Evolutionary conservation across 2,888 invertebrate species (phyloP).

Genomic region (Brassicogethes aeneus): DNA sequence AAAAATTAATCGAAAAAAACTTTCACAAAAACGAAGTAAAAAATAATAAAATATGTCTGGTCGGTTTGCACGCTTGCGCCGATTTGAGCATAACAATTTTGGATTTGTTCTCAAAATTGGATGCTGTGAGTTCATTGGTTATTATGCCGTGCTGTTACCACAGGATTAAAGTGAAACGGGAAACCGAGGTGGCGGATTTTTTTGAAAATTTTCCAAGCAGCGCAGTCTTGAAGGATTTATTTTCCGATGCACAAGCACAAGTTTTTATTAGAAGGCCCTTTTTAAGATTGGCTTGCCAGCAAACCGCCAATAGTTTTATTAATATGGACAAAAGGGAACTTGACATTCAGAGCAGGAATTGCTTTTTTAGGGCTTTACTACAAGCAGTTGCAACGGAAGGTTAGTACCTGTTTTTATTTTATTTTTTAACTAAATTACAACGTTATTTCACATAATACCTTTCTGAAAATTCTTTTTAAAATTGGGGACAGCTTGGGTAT

Average conservation of each 20-base stretch:
- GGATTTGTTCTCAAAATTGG: conserved; percentile 52
- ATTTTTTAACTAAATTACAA: too few species aligned
- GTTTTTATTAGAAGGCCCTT: conserved; percentile 54
- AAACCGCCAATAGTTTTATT: conserved; percentile 47
- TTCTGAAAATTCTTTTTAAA: too few species aligned
- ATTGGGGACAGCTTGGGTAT: too few species aligned
- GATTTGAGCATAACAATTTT: conserved; percentile 63
- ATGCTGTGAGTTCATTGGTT: conserved; percentile 47
- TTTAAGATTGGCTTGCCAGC: conserved; percentile 64
- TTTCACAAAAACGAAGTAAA: conserved; percentile 9
- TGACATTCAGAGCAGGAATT: conserved; percentile 44
- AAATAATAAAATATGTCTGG: conserved; percentile 37
- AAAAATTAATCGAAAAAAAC: conserved; percentile 17
- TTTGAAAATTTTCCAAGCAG: conserved; percentile 65
- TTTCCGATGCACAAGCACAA: conserved; percentile 32
- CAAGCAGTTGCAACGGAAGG: conserved; percentile 51
- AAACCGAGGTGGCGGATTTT: conserved; percentile 21
- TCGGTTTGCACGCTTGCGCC: conserved; percentile 71
- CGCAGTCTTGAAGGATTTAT: conserved; percentile 38
- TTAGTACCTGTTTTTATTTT: too few species aligned
- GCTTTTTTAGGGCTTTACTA: conserved; percentile 53
- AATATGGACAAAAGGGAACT: conserved; percentile 43
- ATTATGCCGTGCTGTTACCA: conserved; percentile 78
- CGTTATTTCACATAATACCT: too few species aligned
- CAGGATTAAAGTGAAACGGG: conserved; percentile 44